Conservation (phyloP, 2,113 vertebrate genomes). For the Mystacornis crossleyi region DNA sequence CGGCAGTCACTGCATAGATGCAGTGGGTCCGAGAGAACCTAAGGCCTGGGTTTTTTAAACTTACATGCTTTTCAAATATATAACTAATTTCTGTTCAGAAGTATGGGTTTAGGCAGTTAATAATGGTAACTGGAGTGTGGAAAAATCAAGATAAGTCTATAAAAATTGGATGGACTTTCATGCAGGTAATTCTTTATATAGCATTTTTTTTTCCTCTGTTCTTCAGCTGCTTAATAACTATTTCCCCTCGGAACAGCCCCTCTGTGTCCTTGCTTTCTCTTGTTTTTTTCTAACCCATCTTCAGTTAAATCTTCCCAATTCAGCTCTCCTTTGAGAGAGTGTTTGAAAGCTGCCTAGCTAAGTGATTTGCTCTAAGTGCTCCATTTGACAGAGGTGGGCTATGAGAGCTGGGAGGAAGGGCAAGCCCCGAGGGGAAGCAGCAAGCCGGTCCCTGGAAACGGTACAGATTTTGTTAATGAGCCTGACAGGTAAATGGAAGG, state of each 20-base stretch:
- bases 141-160: slow-evolving; percentile 10
- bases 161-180: not conserved
- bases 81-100: not conserved
- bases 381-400: not conserved
- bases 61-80: not conserved
- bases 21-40: not conserved
- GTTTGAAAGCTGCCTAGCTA: slow-evolving; percentile 24
- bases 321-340: not conserved
- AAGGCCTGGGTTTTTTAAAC: not conserved
- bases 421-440: not conserved
- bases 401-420: not conserved
- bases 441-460: not conserved
- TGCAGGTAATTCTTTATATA: not conserved
- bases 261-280: not conserved
- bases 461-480: slow-evolving; percentile 52
- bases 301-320: not conserved
- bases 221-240: not conserved
- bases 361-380: not conserved
- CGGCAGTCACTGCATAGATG: not conserved
- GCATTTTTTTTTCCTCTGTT: not conserved
- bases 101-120: not conserved
- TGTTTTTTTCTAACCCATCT: not conserved
- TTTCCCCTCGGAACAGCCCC: slow-evolving; percentile 2
- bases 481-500: slow-evolving; percentile 13
- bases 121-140: not conserved